Evolutionary conservation across 2,113 vertebrate genomes (phyloP).

Genomic region (Pyrgilauda ruficollis): DNA sequence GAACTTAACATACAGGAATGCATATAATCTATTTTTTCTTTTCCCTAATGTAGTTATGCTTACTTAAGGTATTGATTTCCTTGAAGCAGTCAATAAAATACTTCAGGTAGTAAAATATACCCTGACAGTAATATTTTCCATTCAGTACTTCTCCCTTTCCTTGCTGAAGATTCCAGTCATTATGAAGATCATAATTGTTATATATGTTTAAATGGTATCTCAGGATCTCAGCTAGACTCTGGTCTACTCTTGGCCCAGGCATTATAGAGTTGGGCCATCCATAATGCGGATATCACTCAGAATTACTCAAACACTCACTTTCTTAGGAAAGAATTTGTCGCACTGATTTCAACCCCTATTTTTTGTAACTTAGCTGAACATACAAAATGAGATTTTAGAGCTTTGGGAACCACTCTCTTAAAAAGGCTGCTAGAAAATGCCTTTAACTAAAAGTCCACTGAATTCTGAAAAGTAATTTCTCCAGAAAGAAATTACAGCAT

Average conservation of each 20-base stretch:
- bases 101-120: not conserved
- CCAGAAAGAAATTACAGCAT: not conserved
- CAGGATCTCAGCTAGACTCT: not conserved
- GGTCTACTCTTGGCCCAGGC: not conserved
- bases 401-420: not conserved
- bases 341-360: not conserved
- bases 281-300: not conserved
- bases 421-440: not conserved
- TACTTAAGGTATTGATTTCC: constrained; percentile 27
- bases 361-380: not conserved
- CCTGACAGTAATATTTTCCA: not conserved
- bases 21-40: not conserved
- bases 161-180: not conserved
- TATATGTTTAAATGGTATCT: not conserved
- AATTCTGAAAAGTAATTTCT: not conserved
- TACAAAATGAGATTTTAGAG: not conserved
- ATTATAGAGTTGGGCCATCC: not conserved
- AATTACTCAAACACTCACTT: not conserved
- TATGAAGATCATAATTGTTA: not conserved
- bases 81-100: constrained; percentile 14
- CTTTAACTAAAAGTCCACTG: not conserved
- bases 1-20: constrained; percentile 23
- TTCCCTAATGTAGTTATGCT: not conserved
- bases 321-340: not conserved
- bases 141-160: not conserved